phyloP scores from a whole-genome alignment of 23 tunicate genomes.

The Styela clava region DNA sequence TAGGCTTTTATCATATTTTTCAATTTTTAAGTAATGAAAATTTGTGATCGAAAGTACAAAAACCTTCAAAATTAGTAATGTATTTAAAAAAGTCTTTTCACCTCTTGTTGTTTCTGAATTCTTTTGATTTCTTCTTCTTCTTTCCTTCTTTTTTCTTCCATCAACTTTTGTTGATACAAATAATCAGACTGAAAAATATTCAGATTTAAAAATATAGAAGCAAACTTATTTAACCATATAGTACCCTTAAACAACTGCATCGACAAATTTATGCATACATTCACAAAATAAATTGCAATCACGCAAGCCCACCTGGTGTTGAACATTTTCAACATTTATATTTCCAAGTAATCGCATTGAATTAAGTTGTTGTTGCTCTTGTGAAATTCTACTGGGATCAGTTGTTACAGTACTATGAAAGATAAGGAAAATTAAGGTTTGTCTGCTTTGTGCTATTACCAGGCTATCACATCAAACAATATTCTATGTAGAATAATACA shows the following conservation, averaged over 20 bases:
- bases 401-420: slow-evolving; percentile 15
- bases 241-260: background rate
- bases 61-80: background rate
- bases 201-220: background rate
- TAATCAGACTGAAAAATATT: background rate
- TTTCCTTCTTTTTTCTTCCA: slow-evolving; percentile 6
- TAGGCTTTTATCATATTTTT: too few relatives aligned
- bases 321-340: background rate
- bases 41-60: too few relatives aligned
- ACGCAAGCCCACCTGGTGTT: background rate
- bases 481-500: too few relatives aligned
- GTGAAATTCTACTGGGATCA: slow-evolving; percentile 44
- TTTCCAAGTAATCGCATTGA: slow-evolving; percentile 12
- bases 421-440: too few relatives aligned
- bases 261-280: too few relatives aligned
- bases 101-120: slow-evolving; percentile 19
- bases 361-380: slow-evolving; percentile 57
- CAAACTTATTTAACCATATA: background rate
- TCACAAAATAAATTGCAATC: too few relatives aligned
- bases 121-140: slow-evolving; percentile 17
- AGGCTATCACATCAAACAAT: too few relatives aligned
- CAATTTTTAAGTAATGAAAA: too few relatives aligned
- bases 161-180: background rate
- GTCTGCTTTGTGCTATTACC: too few relatives aligned
- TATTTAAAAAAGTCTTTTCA: background rate